A percentile compares a stretch with the other conserved stretches of the same genome.
These are phyloP conservation scores for Alectura lathami DNA, from an alignment of 2,113 vertebrate genomes.

Conservation along the genomic window DNA sequence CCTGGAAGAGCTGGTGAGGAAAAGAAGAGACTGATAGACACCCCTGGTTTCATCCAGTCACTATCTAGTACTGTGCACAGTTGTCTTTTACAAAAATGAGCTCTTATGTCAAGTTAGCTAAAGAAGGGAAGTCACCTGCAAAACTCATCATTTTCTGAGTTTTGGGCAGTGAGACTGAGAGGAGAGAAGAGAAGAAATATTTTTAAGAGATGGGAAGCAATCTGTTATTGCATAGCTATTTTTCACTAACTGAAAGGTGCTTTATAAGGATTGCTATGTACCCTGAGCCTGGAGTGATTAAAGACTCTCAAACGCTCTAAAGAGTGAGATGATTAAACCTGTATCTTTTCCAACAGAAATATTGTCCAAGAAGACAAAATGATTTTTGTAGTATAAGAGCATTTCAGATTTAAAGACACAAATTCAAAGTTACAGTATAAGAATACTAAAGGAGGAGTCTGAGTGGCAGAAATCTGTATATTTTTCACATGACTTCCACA, in stretches of 20 bases:
- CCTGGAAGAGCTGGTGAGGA: not conserved
- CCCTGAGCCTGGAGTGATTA: not conserved
- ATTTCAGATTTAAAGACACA: not conserved
- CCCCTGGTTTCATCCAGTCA: not conserved
- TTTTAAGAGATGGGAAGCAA: not conserved
- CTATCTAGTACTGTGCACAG: not conserved
- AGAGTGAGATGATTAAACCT: not conserved
- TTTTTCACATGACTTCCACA: not conserved
- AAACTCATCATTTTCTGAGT: constrained; percentile 2
- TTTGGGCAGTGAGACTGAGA: not conserved
- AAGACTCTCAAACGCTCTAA: not conserved
- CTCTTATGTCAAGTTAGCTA: not conserved
- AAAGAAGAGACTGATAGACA: not conserved
- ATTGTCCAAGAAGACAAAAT: not conserved
- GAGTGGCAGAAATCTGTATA: not conserved
- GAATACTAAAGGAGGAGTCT: not conserved
- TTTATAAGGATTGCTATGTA: not conserved
- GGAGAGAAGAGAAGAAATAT: not conserved
- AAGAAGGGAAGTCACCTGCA: not conserved
- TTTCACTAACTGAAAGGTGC: not conserved
- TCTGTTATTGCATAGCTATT: not conserved
- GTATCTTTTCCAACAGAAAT: not conserved
- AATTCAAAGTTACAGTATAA: not conserved
- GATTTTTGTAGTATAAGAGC: not conserved
- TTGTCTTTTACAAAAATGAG: not conserved